Evolutionary conservation across 2,113 vertebrate genomes (phyloP).

Genomic region (Gopherus evgoodei): DNA sequence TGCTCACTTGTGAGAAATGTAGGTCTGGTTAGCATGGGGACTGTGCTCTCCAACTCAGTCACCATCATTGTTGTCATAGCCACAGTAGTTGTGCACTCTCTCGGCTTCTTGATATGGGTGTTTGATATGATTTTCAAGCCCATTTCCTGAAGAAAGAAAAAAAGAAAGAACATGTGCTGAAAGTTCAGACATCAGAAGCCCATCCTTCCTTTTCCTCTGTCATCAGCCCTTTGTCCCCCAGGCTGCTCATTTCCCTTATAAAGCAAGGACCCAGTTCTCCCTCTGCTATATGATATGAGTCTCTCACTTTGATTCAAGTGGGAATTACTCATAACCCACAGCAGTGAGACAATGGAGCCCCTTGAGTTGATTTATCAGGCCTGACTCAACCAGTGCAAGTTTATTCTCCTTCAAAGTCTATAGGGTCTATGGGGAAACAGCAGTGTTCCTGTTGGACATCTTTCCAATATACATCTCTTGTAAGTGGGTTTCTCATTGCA

Average conservation of each 20-base stretch:
- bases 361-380: background rate
- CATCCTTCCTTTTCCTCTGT: background rate
- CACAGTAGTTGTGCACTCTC: background rate
- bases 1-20: slow-evolving; percentile 33
- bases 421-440: background rate
- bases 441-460: background rate
- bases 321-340: background rate
- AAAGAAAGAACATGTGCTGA: background rate
- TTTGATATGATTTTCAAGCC: slow-evolving; percentile 76
- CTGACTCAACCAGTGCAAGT: background rate
- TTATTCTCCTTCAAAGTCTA: slow-evolving; percentile 2
- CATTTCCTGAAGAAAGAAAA: slow-evolving; percentile 51
- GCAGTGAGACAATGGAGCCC: background rate
- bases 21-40: background rate
- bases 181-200: background rate
- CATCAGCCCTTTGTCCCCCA: background rate
- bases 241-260: background rate
- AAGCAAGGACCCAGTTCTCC: background rate
- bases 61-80: background rate
- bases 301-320: background rate
- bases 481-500: background rate
- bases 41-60: background rate
- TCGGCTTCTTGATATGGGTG: slow-evolving; percentile 70
- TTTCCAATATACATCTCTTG: background rate
- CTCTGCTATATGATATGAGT: background rate